Conservation (phyloP, 2,113 vertebrate species). For the Paradoxurus hermaphroditus region DNA sequence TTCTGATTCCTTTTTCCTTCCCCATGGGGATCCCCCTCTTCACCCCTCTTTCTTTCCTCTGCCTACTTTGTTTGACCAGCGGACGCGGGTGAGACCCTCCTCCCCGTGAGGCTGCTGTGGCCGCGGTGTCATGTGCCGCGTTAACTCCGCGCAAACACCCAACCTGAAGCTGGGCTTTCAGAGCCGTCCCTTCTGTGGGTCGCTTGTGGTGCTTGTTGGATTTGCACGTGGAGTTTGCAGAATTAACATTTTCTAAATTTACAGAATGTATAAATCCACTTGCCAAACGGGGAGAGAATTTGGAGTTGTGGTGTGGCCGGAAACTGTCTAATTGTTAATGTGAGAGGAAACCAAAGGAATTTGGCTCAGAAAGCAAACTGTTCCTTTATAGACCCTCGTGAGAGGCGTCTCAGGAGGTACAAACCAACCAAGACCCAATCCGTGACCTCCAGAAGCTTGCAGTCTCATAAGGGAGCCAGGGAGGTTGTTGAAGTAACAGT, state of each 20-base stretch:
- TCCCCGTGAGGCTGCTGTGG: accelerated
- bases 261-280: background rate
- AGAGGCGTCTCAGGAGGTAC: background rate
- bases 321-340: background rate
- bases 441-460: background rate
- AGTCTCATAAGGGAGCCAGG: background rate
- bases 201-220: background rate
- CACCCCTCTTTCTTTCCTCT: background rate
- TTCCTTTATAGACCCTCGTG: background rate
- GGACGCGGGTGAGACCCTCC: background rate
- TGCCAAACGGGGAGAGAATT: background rate
- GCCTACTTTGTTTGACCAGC: accelerated
- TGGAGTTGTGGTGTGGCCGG: background rate
- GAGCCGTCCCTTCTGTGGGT: background rate
- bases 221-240: background rate
- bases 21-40: background rate
- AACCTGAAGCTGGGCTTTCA: background rate
- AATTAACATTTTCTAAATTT: background rate
- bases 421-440: background rate
- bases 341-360: conserved; percentile 14
- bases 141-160: background rate
- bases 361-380: background rate
- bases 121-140: background rate
- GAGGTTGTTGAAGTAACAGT: background rate
- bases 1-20: background rate